A percentile compares a stretch with the other conserved stretches of the same genome.
These are phyloP conservation scores for Canis aureus DNA, from an alignment of 2,113 vertebrate genomes.

Conservation along the genomic window DNA sequence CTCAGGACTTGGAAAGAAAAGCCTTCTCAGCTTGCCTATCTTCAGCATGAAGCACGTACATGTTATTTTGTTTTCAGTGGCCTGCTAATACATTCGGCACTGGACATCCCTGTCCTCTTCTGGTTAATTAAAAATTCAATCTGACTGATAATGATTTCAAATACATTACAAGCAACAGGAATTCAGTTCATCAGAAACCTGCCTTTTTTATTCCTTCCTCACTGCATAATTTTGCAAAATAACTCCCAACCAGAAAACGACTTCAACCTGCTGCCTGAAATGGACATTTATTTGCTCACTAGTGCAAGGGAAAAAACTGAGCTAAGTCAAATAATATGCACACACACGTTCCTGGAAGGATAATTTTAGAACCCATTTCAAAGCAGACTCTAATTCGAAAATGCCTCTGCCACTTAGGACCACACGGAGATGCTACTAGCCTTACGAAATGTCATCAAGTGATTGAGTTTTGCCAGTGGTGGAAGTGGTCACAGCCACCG, in stretches of 20 bases:
- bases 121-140: slow-evolving; percentile 83
- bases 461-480: slow-evolving; percentile 24
- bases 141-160: slow-evolving; percentile 76
- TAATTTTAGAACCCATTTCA: slow-evolving; percentile 40
- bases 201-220: slow-evolving; percentile 1
- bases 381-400: background rate
- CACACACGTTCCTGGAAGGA: background rate
- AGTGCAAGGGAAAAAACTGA: background rate
- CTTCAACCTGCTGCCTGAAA: slow-evolving; percentile 59
- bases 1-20: background rate
- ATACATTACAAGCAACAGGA: slow-evolving; percentile 76
- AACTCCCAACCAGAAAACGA: slow-evolving; percentile 56
- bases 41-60: background rate
- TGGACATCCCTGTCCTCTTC: slow-evolving; percentile 53
- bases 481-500: background rate
- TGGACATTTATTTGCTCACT: slow-evolving; percentile 56
- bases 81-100: background rate
- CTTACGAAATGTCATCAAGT: slow-evolving; percentile 51
- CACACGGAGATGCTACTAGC: slow-evolving; percentile 14
- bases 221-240: slow-evolving; percentile 67
- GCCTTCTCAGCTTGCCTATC: background rate
- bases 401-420: background rate
- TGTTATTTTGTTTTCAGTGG: background rate
- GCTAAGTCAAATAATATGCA: slow-evolving; percentile 55
- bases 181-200: slow-evolving; percentile 68